Conservation (phyloP, 2,888 invertebrate species). For the Mamestra brassicae region DNA sequence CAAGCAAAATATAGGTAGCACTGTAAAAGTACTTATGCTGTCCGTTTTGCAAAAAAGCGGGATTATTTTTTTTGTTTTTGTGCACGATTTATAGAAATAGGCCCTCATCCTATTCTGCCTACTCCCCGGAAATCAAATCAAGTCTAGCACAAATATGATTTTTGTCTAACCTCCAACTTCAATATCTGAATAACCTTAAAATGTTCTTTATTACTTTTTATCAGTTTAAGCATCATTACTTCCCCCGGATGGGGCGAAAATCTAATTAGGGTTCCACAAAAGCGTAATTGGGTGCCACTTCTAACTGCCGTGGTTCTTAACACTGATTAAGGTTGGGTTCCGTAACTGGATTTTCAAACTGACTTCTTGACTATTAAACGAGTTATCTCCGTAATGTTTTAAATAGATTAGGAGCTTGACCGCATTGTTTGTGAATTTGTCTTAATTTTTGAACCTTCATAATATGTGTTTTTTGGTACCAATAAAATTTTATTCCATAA, state of each 20-base stretch:
- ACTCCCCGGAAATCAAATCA: no score
- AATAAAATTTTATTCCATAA: no score
- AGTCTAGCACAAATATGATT: no score
- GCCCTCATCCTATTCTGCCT: no score
- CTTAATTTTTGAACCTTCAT: no score
- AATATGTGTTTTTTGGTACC: no score
- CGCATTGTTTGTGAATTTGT: no score
- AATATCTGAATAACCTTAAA: not conserved
- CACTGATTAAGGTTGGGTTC: conserved; percentile 39
- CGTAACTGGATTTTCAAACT: conserved; percentile 27
- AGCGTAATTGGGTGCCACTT: conserved; percentile 44
- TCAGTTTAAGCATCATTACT: conserved; percentile 15
- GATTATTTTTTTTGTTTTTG: no score
- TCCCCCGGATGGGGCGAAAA: conserved; percentile 28
- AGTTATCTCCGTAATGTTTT: not conserved
- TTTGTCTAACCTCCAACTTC: not conserved
- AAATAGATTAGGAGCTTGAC: not conserved
- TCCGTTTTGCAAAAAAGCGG: no score
- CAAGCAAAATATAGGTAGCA: no score
- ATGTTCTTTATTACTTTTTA: conserved; percentile 26
- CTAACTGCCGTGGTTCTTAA: conserved; percentile 32
- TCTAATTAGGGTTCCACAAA: conserved; percentile 55
- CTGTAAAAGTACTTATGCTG: no score
- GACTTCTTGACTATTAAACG: conserved; percentile 5
- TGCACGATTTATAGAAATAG: no score